Evolutionary conservation across 2,888 invertebrate genomes (phyloP).

Genomic region (Bruchidius siliquastri): DNA sequence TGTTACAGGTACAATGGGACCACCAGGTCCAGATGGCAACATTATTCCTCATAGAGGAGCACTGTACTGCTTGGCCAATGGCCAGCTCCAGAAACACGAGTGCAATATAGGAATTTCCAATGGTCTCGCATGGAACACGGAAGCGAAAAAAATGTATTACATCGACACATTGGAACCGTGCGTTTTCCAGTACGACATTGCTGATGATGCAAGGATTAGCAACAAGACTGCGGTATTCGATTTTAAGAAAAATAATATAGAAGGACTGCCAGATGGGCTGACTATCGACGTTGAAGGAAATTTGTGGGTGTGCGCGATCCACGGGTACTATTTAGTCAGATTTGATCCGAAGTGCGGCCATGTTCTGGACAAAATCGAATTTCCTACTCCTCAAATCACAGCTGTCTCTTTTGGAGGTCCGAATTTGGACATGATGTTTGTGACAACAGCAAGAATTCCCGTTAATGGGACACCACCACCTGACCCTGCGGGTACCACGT

Average conservation of each 20-base stretch:
- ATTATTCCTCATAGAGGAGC: conserved; percentile 41
- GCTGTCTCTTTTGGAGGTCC: conserved; percentile 69
- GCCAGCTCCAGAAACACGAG: conserved; percentile 33
- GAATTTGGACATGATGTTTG: conserved; percentile 58
- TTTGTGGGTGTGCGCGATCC: conserved; percentile 70
- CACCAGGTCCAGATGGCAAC: conserved; percentile 24
- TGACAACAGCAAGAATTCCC: conserved; percentile 52
- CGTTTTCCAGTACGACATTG: conserved; percentile 65
- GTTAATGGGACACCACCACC: conserved; percentile 18
- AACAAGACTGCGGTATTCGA: conserved; percentile 56
- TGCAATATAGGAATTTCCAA: conserved; percentile 61
- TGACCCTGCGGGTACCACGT: conserved; percentile 10
- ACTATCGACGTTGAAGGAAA: conserved; percentile 70
- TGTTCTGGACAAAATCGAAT: conserved; percentile 53
- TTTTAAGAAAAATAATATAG: conserved; percentile 35
- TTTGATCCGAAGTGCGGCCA: conserved; percentile 53
- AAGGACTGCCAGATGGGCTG: conserved; percentile 60
- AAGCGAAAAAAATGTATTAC: conserved; percentile 61
- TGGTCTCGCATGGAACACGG: conserved; percentile 68
- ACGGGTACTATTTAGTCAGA: conserved; percentile 54
- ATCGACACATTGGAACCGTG: conserved; percentile 59
- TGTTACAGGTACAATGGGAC: conserved; percentile 34
- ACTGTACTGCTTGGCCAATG: conserved; percentile 42
- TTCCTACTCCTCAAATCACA: conserved; percentile 62
- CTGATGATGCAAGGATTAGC: conserved; percentile 58